Evolutionary conservation across 1,140 invertebrate genomes (phyloP), one percentile per base, ranked within the genome.

Genomic region (Plutomurus gul): DNA sequence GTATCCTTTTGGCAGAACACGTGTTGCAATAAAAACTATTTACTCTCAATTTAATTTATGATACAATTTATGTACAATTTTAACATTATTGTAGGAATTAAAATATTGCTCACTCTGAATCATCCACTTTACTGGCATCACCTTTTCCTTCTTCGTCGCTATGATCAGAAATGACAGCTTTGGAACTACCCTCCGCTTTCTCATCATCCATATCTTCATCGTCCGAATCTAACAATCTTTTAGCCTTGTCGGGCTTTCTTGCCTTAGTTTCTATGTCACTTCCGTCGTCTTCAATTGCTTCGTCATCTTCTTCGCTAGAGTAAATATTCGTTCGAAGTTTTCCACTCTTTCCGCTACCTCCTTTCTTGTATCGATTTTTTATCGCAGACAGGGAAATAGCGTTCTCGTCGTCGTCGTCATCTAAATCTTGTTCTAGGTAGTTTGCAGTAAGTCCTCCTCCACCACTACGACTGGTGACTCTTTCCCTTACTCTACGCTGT

Each of bases 331-430:
- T 86, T 22, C 85, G 85, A 33, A 86, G 85, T 85, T 84, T 80
- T 84, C 90, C 87, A 89, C 89, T 87, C 78, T 90, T 91, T 65
- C 56, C 56, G 11, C 27, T 65, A 1, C 56, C 56, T 8, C 56
- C 56, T 65, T 65, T 65, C 86, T 98, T 98, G 86, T 95, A 97
- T 85, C 95, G 93, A 87, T 95, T 97, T 87, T 99, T 98, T 84
- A 98, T 98, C 37, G 96, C 96, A 78, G 93, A 91, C 1, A 99
- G 87, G 7, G 96, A 97, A 84, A 98, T 96, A 13, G 91, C 93
- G 79, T 93, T 94, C 11, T 83, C 82, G 82, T 95, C 93, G 76
- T 95, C 93, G 77, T 93, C 90, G n/a, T 90, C 88, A 77, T 90
- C 88, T 51, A 77, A 33, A 76, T 86, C 89, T 86, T 81, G 90